Evolutionary conservation across 2,113 vertebrate genomes (phyloP).

Genomic region (Tichodroma muraria): DNA sequence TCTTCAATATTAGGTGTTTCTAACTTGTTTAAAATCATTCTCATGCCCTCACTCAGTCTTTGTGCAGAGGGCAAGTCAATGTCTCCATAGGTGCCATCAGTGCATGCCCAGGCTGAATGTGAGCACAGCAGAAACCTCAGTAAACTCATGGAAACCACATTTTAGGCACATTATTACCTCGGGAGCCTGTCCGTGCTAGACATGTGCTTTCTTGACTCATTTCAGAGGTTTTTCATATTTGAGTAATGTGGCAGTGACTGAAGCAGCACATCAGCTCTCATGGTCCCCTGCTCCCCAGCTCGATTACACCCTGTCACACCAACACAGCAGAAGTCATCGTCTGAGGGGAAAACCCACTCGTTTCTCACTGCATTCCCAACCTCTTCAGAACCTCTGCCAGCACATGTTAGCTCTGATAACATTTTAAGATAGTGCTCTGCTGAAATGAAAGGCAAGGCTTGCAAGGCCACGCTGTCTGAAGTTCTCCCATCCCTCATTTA

Average conservation of each 20-base stretch:
- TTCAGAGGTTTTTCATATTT: background rate
- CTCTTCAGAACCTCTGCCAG: slow-evolving; percentile 25
- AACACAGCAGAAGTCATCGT: background rate
- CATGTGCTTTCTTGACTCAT: background rate
- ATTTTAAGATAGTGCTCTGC: background rate
- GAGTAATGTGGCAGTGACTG: background rate
- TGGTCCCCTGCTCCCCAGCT: slow-evolving; percentile 18
- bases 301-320: slow-evolving; percentile 30
- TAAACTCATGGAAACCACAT: accelerated
- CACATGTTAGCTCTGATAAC: background rate
- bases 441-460: slow-evolving; percentile 1
- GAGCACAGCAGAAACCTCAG: background rate
- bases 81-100: background rate
- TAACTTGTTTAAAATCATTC: background rate
- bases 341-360: slow-evolving; percentile 33
- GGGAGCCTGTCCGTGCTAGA: accelerated
- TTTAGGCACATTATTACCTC: accelerated
- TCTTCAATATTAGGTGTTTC: background rate
- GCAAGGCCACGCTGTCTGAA: slow-evolving; percentile 8
- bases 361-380: slow-evolving; percentile 37
- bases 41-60: background rate
- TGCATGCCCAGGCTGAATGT: accelerated
- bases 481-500: slow-evolving; percentile 49
- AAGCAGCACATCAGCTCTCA: background rate
- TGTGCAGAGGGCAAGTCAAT: background rate